A percentile compares a stretch with the other conserved stretches of the same genome.
These are phyloP conservation scores for Pseudomugil gertrudae DNA, from an alignment of 2,797 vertebrate genomes.

Conservation along the genomic window DNA sequence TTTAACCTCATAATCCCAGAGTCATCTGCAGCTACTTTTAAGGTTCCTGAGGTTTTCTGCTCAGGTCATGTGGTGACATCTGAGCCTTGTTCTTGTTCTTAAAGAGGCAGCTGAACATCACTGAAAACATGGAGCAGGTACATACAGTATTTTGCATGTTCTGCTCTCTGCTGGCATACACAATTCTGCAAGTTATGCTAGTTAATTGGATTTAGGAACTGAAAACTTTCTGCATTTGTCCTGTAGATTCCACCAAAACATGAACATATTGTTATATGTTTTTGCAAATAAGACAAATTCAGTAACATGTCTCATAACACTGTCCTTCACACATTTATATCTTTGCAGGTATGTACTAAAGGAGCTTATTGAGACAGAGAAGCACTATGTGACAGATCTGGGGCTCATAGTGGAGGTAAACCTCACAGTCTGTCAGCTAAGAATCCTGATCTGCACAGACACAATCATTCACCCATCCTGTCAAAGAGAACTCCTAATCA, in stretches of 20 bases:
- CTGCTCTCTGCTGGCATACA: conserved; percentile 4
- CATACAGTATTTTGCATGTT: neutral
- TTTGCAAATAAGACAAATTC: neutral
- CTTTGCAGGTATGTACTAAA: conserved; percentile 89
- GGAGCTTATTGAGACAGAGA: conserved; percentile 93
- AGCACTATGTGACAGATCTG: conserved; percentile 91
- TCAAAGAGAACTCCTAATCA: conserved; percentile 50
- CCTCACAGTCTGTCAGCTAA: conserved; percentile 24
- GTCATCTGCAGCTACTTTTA: neutral
- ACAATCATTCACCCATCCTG: conserved; percentile 41
- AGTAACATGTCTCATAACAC: conserved; percentile 1
- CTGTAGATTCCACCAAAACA: conserved; percentile 5
- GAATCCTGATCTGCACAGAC: conserved; percentile 36
- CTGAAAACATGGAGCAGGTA: neutral
- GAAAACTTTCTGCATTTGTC: neutral
- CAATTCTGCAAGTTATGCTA: neutral
- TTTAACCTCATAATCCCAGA: neutral
- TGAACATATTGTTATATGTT: neutral
- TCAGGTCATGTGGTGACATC: conserved; percentile 5
- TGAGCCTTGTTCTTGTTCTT: neutral
- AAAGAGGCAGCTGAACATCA: neutral
- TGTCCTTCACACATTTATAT: conserved; percentile 46
- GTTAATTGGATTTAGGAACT: neutral
- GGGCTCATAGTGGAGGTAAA: conserved; percentile 92
- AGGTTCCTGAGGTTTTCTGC: neutral